A percentile compares a stretch with the other conserved stretches of the same genome.
Conservation (phyloP, 2,888 invertebrate species). For the Parochlus steinenii region DNA sequence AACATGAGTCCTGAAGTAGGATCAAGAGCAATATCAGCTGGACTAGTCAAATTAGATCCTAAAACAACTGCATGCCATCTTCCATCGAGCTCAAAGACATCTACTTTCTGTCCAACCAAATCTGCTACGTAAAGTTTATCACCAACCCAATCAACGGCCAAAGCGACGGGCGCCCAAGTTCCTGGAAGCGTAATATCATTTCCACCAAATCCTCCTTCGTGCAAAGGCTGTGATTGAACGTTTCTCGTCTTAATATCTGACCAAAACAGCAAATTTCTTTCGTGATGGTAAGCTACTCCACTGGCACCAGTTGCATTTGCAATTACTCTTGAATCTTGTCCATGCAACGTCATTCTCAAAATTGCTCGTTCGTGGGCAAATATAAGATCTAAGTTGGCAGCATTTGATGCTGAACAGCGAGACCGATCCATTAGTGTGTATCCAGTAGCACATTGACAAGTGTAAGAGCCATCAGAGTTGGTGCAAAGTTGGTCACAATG, state of each 20-base stretch:
- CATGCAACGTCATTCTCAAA: conserved; percentile 50
- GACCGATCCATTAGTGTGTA: conserved; percentile 45
- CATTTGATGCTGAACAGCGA: conserved; percentile 45
- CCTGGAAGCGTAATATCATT: conserved; percentile 60
- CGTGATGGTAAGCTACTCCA: conserved; percentile 71
- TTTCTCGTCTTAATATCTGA: conserved; percentile 76
- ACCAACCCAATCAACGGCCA: conserved; percentile 95
- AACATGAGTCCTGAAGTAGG: conserved; percentile 80
- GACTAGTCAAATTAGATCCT: conserved; percentile 78
- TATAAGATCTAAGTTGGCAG: conserved; percentile 40
- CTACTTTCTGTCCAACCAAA: conserved; percentile 81
- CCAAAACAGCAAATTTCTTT: conserved; percentile 67
- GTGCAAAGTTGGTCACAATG: conserved; percentile 89
- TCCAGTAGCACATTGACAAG: conserved; percentile 67
- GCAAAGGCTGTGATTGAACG: conserved; percentile 38
- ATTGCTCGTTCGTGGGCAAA: conserved; percentile 57
- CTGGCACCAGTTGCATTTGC: conserved; percentile 74
- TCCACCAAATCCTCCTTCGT: conserved; percentile 30
- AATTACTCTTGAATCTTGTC: conserved; percentile 41
- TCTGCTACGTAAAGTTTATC: conserved; percentile 93
- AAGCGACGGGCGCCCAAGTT: conserved; percentile 75
- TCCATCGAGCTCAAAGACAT: conserved; percentile 79
- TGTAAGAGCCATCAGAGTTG: conserved; percentile 72
- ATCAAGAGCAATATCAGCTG: conserved; percentile 83
- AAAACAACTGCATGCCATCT: conserved; percentile 80